phyloP scores from a whole-genome alignment of 2,113 vertebrate genomes.

The Festucalex cinctus region DNA sequence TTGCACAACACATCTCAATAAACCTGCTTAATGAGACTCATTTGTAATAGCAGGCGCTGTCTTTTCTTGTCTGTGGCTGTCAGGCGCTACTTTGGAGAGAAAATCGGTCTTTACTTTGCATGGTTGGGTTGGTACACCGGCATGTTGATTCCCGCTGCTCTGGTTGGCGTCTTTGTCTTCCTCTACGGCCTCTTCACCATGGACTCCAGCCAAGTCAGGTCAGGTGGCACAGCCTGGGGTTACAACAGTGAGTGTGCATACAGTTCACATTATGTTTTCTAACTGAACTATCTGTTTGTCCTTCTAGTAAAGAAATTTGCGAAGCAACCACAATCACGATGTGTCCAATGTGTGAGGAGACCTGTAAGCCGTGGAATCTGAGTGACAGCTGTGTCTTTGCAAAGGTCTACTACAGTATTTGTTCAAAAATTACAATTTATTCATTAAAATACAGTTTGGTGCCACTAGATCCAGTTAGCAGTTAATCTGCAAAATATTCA shows the following conservation, averaged over 20 bases:
- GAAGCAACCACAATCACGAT: slow-evolving; percentile 91
- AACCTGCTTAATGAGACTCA: neutral
- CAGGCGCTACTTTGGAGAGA: slow-evolving; percentile 97
- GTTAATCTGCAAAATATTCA: neutral
- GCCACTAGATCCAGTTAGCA: neutral
- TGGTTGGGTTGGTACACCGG: slow-evolving; percentile 99
- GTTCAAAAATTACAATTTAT: neutral
- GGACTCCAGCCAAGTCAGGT: slow-evolving; percentile 99
- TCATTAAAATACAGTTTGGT: neutral
- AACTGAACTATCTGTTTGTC: slow-evolving; percentile 7
- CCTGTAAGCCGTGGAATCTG: slow-evolving; percentile 85
- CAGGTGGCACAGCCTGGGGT: slow-evolving; percentile 21
- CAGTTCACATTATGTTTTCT: neutral
- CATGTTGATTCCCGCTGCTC: slow-evolving; percentile 94
- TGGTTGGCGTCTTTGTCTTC: slow-evolving; percentile 95
- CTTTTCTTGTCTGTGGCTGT: slow-evolving; percentile 16
- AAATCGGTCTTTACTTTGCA: slow-evolving; percentile 97
- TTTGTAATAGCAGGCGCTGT: slow-evolving; percentile 3
- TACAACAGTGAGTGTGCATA: neutral
- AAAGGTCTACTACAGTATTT: slow-evolving; percentile 82
- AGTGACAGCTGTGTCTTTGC: slow-evolving; percentile 96
- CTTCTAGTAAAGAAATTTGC: slow-evolving; percentile 91
- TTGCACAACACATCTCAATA: neutral
- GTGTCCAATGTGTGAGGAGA: slow-evolving; percentile 95
- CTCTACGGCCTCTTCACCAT: slow-evolving; percentile 97